Percentiles rank a stretch among this genome's conserved stretches.
These are phyloP conservation scores for Eupleurogrammus muticus DNA, from an alignment of 2,797 vertebrate species.

Conservation along the genomic window DNA sequence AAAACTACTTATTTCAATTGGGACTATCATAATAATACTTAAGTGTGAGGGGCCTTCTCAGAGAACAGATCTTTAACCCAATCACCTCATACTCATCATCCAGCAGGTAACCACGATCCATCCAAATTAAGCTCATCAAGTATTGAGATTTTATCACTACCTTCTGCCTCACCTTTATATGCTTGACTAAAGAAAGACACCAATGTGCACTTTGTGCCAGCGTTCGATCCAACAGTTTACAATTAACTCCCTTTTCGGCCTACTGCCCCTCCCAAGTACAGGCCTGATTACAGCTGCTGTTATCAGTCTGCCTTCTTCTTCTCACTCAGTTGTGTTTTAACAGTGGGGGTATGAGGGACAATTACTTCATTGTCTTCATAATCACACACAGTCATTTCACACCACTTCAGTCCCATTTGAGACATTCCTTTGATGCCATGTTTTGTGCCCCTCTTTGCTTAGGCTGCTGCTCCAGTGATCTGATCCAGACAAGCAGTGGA, in stretches of 20 bases:
- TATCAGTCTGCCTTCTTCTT: not conserved
- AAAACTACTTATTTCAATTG: too few relatives aligned
- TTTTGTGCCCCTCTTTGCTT: constrained; percentile 2
- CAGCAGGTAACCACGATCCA: not conserved
- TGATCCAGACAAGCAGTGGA: too few relatives aligned
- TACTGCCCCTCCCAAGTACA: not conserved
- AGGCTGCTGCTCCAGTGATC: not conserved
- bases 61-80: constrained; percentile 79
- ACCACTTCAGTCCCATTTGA: constrained; percentile 23
- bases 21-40: not conserved
- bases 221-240: constrained; percentile 26
- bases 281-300: not conserved
- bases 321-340: constrained; percentile 3
- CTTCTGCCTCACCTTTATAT: constrained; percentile 3
- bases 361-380: constrained; percentile 27
- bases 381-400: constrained; percentile 18
- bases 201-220: not conserved
- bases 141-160: not conserved
- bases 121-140: not conserved
- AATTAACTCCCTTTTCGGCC: not conserved
- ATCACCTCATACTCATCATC: constrained; percentile 51
- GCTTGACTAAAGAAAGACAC: not conserved
- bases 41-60: constrained; percentile 40
- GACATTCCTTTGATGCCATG: not conserved
- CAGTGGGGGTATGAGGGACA: constrained; percentile 57